Conservation (phyloP, 2,888 invertebrate genomes). For the Drosophila kuntzei region DNA sequence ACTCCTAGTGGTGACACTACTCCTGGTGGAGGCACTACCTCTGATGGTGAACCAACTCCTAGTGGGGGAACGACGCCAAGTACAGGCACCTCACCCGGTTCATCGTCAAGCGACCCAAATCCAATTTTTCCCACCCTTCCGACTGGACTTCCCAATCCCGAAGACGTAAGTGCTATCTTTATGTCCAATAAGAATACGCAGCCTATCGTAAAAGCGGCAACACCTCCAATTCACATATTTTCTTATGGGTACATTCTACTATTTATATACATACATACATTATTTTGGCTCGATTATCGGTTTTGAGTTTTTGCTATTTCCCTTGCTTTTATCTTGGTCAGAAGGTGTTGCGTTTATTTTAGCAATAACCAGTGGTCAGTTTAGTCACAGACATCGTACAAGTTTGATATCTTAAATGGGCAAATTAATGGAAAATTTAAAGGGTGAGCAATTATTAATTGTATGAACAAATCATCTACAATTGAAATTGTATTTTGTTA, state of each 20-base stretch:
- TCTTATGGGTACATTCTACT: slow-evolving; percentile 9
- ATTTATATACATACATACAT: background rate
- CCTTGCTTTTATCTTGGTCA: slow-evolving; percentile 49
- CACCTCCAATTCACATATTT: slow-evolving; percentile 53
- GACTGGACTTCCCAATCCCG: slow-evolving; percentile 78
- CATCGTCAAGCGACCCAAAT: slow-evolving; percentile 35
- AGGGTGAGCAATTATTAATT: slow-evolving; percentile 46
- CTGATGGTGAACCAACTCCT: slow-evolving; percentile 11
- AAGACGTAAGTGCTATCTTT: slow-evolving; percentile 69
- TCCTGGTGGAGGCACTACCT: slow-evolving; percentile 13
- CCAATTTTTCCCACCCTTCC: slow-evolving; percentile 77
- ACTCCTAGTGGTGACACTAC: slow-evolving; percentile 9
- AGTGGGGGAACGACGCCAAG: background rate
- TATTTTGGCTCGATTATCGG: slow-evolving; percentile 20
- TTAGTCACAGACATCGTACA: slow-evolving; percentile 30
- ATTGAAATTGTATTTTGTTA: slow-evolving; percentile 26
- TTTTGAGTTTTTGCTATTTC: slow-evolving; percentile 8
- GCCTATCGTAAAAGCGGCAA: slow-evolving; percentile 65
- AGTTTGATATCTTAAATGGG: slow-evolving; percentile 44
- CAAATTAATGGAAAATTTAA: slow-evolving; percentile 39
- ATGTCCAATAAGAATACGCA: slow-evolving; percentile 3
- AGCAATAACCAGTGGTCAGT: slow-evolving; percentile 25
- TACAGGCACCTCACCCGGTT: slow-evolving; percentile 15
- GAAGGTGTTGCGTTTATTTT: slow-evolving; percentile 7
- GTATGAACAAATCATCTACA: background rate